Evolutionary conservation across 2,113 vertebrate genomes (phyloP).

Genomic region (Upupa epops): DNA sequence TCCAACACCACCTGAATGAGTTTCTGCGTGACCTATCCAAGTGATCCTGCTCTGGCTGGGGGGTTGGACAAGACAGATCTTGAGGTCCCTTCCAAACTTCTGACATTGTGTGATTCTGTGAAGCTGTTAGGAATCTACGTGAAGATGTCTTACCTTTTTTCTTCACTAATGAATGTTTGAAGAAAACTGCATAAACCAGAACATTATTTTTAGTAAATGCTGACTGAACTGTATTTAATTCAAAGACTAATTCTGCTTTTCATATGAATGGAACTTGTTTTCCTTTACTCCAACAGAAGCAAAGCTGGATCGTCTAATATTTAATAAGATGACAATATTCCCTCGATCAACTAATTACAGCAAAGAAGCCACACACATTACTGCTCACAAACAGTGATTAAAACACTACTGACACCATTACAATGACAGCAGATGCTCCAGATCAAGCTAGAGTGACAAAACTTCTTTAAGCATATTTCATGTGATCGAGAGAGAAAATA

Average conservation of each 20-base stretch:
- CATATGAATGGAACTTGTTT: background rate
- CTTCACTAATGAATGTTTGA: background rate
- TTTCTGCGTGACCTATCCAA: no score
- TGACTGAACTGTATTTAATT: background rate
- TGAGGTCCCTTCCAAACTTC: no score
- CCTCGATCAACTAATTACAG: background rate
- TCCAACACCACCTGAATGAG: no score
- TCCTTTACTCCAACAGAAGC: background rate
- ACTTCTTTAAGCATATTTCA: background rate
- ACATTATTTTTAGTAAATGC: background rate
- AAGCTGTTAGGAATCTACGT: background rate
- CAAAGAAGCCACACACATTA: background rate
- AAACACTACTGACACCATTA: background rate
- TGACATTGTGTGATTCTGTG: no score
- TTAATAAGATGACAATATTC: background rate
- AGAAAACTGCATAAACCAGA: background rate
- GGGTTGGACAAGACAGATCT: no score
- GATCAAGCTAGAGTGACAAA: background rate
- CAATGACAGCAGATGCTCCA: background rate
- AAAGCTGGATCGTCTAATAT: background rate
- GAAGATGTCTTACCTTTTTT: background rate
- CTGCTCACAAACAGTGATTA: background rate
- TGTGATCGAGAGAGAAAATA: background rate
- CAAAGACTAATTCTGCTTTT: background rate
- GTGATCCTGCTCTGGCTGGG: no score